Conservation (phyloP, 2,113 vertebrate genomes). For the Siphamia tubifer region DNA sequence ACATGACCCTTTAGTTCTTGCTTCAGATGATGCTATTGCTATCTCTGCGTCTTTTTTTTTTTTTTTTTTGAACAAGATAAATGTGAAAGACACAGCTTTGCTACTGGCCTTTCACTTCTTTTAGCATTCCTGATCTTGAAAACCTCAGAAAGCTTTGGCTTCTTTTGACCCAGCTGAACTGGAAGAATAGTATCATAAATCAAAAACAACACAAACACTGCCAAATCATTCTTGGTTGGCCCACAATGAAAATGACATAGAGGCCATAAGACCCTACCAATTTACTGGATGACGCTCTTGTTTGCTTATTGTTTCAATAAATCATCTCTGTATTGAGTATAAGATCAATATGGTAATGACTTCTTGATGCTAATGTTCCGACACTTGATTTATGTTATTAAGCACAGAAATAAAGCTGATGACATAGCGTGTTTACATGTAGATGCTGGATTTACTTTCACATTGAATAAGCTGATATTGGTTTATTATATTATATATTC, state of each 20-base stretch:
- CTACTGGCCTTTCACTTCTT: constrained; percentile 1
- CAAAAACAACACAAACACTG: constrained; percentile 17
- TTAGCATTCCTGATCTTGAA: constrained; percentile 6
- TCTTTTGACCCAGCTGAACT: background rate
- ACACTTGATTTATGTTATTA: background rate
- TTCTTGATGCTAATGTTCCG: background rate
- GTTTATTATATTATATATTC: too few species aligned
- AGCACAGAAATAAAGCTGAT: background rate
- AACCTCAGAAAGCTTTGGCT: constrained; percentile 22
- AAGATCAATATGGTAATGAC: background rate
- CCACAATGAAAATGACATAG: background rate
- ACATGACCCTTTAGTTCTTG: background rate
- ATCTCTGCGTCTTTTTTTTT: background rate
- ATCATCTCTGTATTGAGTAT: background rate
- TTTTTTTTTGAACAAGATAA: constrained; percentile 20
- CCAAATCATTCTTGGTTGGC: background rate
- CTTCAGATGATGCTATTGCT: background rate
- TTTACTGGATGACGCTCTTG: background rate
- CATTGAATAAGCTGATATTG: background rate
- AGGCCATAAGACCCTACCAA: background rate
- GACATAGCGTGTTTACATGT: background rate
- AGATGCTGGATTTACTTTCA: too few species aligned
- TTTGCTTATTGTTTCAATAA: background rate
- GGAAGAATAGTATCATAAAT: constrained; percentile 29
- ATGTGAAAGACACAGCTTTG: constrained; percentile 8